Evolutionary conservation across 2,113 vertebrate genomes (phyloP).

Genomic region (Upupa epops): DNA sequence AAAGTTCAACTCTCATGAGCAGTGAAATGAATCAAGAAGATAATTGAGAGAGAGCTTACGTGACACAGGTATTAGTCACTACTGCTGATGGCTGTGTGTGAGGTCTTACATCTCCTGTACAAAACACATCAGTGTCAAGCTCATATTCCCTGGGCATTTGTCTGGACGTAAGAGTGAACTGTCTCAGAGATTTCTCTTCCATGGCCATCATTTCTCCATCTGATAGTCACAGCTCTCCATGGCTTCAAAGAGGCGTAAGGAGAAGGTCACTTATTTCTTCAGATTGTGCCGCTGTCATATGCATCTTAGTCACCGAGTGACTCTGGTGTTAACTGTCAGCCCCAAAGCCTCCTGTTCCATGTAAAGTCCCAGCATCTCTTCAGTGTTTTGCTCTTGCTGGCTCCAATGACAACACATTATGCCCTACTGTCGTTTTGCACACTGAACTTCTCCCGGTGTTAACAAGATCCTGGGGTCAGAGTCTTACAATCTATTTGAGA

Average conservation of each 20-base stretch:
- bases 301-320: slow-evolving; percentile 1
- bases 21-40: slow-evolving; percentile 45
- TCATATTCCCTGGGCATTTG: not conserved
- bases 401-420: too few species aligned
- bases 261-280: not conserved
- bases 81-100: not conserved
- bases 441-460: not conserved
- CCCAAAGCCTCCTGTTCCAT: not conserved
- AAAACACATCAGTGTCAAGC: not conserved
- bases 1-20: slow-evolving; percentile 65
- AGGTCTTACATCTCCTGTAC: not conserved
- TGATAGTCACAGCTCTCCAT: not conserved
- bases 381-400: too few species aligned
- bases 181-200: not conserved
- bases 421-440: not conserved
- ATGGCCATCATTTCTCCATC: not conserved
- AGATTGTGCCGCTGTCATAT: not conserved
- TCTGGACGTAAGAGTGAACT: not conserved
- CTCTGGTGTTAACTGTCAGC: not conserved
- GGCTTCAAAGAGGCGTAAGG: not conserved
- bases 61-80: slow-evolving; percentile 50
- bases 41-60: slow-evolving; percentile 26
- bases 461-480: not conserved
- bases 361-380: not conserved
- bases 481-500: not conserved